Evolutionary conservation across 2,888 invertebrate genomes (phyloP), one percentile per base, ranked within the genome.

Genomic region (Eupithecia centaureata): DNA sequence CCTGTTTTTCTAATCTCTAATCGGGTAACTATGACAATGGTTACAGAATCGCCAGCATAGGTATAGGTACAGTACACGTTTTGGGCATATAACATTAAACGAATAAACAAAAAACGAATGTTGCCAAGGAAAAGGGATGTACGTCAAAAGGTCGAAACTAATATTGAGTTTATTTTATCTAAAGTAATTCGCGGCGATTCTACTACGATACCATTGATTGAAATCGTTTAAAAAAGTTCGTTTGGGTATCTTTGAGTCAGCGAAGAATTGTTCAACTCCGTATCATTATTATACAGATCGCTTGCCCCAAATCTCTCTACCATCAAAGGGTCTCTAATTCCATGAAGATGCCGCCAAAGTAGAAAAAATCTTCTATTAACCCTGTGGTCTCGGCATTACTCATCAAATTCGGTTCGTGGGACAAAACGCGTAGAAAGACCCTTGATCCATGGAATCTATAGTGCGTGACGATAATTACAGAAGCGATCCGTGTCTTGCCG

Each of bases 381-480:
- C 52, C 67, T 67, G 63, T 54, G 56, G 63, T 62, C 63, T 22
- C 30, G 54, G 60, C 74, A 77, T 80, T 79, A 82, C 75, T 79
- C 76, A 77, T 79, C 76, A 78, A 72, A 76, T 78, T 76, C 70
- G 68, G 70, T 63, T 75, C 82, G 82, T 82, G 82, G 81, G 82
- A 69, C 65, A 65, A 59, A 63, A 61, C 42, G 63, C 56, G 51
- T 79, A 80, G 79, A 79, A 81, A 82, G 77, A 78, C 76, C 67
- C 61, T 15, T 68, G 75, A 61, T 75, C 77, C 76, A 74, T 71
- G 73, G 77, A 47, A 22, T 59, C 61, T 38, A 38, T 63, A 63
- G 69, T 86, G 90, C 90, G 89, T 90, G 90, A 84, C 83, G 80
- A 75, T 89, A 90, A 90, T 90, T 86, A 85, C 81, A 79, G 82